Conservation (phyloP, 2,797 vertebrate genomes). For the Tokudaia muenninki region DNA sequence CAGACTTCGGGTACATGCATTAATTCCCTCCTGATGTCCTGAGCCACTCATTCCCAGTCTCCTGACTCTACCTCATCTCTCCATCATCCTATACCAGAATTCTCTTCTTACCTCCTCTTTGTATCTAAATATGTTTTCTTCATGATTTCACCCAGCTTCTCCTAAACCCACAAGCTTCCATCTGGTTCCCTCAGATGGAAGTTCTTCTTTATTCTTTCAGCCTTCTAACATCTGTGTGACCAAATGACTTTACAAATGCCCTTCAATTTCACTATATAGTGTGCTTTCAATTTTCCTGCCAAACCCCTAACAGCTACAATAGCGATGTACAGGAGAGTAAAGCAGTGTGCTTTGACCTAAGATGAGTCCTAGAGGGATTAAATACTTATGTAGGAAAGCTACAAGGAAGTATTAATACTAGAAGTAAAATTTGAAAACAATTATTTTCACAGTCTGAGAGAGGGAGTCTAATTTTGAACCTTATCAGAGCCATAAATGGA, state of each 20-base stretch:
- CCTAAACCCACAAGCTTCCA: not conserved
- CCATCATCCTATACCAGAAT: not conserved
- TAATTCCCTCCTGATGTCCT: not conserved
- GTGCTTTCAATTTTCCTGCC: not conserved
- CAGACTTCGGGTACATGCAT: not conserved
- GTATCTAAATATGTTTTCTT: not conserved
- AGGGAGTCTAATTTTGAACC: not conserved
- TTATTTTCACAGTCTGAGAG: not conserved
- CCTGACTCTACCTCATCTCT: not conserved
- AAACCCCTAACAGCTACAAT: not conserved
- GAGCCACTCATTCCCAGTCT: not conserved
- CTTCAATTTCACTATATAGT: not conserved
- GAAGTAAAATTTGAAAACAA: not conserved
- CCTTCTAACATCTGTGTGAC: not conserved
- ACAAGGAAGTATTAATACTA: not conserved
- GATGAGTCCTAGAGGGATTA: not conserved
- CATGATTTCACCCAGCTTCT: not conserved
- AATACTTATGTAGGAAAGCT: not conserved
- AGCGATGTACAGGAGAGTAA: not conserved
- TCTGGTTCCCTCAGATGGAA: not conserved
- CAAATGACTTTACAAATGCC: not conserved
- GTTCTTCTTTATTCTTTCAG: not conserved
- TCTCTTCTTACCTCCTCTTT: not conserved
- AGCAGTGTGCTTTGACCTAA: not conserved
- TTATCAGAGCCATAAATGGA: not conserved